Evolutionary conservation across 2,888 invertebrate genomes (phyloP).

Genomic region (Parthenolecanium corni): DNA sequence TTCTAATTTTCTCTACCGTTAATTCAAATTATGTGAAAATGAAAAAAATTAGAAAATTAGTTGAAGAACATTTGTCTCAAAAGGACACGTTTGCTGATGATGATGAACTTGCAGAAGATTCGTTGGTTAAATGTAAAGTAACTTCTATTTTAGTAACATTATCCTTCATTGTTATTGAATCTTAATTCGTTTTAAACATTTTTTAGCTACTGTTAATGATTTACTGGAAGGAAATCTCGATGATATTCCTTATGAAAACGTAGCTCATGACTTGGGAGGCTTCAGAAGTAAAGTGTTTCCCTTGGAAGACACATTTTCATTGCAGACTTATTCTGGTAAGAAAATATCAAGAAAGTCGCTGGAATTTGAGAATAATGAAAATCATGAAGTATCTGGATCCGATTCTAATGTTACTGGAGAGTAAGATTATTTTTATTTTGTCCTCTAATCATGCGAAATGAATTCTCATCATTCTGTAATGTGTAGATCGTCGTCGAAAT

Average conservation of each 20-base stretch:
- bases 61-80: conserved; percentile 7
- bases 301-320: background rate
- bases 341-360: background rate
- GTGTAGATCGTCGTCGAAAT: no score
- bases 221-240: background rate
- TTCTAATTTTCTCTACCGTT: background rate
- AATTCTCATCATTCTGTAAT: no score
- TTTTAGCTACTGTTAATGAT: background rate
- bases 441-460: no score
- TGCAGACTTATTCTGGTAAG: conserved; percentile 7
- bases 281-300: conserved; percentile 5
- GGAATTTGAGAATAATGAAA: conserved; percentile 24
- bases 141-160: background rate
- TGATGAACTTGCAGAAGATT: conserved; percentile 7
- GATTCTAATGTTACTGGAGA: background rate
- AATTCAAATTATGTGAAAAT: background rate
- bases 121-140: background rate
- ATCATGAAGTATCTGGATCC: conserved; percentile 6
- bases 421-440: no score
- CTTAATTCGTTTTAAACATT: background rate
- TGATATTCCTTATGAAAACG: background rate
- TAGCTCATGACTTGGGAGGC: background rate
- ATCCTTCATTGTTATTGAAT: background rate
- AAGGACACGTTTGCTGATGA: background rate
- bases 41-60: conserved; percentile 2